A percentile compares a stretch with the other conserved stretches of the same genome.
Conservation (phyloP, 1,140 invertebrate species). For the Oedothorax gibbosus region DNA sequence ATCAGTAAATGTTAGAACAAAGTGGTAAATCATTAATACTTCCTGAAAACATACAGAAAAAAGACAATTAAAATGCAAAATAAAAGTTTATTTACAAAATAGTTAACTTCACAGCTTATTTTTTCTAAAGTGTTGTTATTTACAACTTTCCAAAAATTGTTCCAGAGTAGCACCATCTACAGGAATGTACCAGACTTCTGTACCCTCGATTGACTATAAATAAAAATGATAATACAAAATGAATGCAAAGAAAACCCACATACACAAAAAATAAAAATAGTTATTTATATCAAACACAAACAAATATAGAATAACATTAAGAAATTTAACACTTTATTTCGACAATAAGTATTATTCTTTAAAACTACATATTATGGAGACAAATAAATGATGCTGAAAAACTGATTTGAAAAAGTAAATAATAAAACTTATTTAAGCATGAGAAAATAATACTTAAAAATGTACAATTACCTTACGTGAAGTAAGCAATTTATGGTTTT, state of each 20-base stretch:
- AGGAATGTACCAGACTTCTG: conserved; percentile 54
- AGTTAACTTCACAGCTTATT: neutral
- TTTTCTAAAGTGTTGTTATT: neutral
- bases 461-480: conserved; percentile 73
- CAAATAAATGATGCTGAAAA: no score
- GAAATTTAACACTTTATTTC: no score
- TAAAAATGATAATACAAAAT: neutral
- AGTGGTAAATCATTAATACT: no score
- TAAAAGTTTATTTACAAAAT: neutral
- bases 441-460: no score
- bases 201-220: conserved; percentile 42
- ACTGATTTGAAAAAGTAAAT: no score
- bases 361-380: no score
- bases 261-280: neutral
- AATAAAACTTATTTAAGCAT: no score
- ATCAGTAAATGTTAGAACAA: no score
- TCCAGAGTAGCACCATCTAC: conserved; percentile 32
- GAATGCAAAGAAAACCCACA: neutral
- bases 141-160: conserved; percentile 51
- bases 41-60: no score
- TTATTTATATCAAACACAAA: neutral
- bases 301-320: no score
- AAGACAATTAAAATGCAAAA: no score
- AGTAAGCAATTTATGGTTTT: conserved; percentile 91
- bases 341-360: no score